Percentiles rank a stretch among this genome's conserved stretches.
phyloP scores from a whole-genome alignment of 2,797 vertebrate genomes.

The Hippocampus kuda region DNA sequence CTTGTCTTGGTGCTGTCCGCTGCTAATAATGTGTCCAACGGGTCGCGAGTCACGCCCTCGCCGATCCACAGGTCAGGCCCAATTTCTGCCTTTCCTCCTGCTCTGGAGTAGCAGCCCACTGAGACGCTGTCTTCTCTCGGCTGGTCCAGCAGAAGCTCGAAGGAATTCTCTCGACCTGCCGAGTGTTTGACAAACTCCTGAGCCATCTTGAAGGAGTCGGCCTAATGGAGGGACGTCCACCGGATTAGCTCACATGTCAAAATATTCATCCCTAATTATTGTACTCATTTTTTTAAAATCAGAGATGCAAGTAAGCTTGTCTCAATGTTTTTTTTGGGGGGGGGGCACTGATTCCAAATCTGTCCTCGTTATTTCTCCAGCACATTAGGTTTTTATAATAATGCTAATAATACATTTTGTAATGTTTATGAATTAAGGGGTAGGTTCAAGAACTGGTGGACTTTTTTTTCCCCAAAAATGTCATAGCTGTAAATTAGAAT shows the following conservation, averaged over 20 bases:
- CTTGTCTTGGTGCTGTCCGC: constrained; percentile 45
- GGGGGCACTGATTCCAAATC: no score
- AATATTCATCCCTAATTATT: not conserved
- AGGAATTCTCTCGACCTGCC: constrained; percentile 55
- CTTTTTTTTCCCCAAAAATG: no score
- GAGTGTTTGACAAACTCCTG: constrained; percentile 72
- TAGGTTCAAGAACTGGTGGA: no score
- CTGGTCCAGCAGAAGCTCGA: constrained; percentile 65
- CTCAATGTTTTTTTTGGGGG: no score
- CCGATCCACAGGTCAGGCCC: constrained; percentile 42
- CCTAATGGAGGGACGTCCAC: constrained; percentile 50
- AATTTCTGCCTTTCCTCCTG: constrained; percentile 23
- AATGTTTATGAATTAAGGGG: no score
- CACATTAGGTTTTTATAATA: no score
- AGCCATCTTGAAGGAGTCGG: constrained; percentile 90
- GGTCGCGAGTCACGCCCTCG: constrained; percentile 29
- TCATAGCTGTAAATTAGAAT: no score
- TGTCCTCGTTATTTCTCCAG: no score
- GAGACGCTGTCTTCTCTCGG: constrained; percentile 45
- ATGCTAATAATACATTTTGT: no score
- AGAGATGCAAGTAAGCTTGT: no score
- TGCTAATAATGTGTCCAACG: constrained; percentile 53
- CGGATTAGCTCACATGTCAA: not conserved
- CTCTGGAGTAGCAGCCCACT: constrained; percentile 24
- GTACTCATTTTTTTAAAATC: no score